Conservation (phyloP, 2,113 vertebrate genomes). For the Leptobrachium ailaonicum region DNA sequence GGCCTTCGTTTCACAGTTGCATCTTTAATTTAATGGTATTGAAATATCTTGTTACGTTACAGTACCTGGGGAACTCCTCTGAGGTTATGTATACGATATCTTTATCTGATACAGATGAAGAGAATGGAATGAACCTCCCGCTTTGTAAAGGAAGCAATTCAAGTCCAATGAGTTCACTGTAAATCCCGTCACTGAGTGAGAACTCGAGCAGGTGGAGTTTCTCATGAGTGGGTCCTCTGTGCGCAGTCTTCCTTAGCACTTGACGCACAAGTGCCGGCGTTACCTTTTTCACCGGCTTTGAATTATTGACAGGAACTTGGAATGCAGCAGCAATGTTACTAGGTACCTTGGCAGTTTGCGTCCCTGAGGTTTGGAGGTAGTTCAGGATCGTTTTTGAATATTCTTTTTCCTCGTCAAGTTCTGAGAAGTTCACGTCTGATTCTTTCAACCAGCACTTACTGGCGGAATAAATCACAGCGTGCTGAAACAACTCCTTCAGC, state of each 20-base stretch:
- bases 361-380: slow-evolving; percentile 94
- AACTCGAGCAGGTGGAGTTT: slow-evolving; percentile 89
- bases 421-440: slow-evolving; percentile 85
- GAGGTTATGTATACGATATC: slow-evolving; percentile 88
- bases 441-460: slow-evolving; percentile 79
- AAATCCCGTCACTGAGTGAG: slow-evolving; percentile 83
- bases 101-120: slow-evolving; percentile 87
- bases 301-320: slow-evolving; percentile 60
- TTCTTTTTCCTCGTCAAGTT: slow-evolving; percentile 76
- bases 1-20: no score
- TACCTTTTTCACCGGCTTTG: slow-evolving; percentile 76
- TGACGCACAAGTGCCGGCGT: slow-evolving; percentile 83
- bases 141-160: slow-evolving; percentile 91
- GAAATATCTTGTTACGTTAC: neutral
- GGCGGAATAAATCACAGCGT: slow-evolving; percentile 81
- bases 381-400: slow-evolving; percentile 78
- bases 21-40: no score
- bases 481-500: slow-evolving; percentile 81
- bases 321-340: slow-evolving; percentile 75
- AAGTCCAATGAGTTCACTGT: slow-evolving; percentile 89
- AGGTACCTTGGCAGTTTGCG: slow-evolving; percentile 84
- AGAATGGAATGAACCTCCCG: slow-evolving; percentile 82
- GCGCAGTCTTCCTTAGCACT: slow-evolving; percentile 79
- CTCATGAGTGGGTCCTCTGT: slow-evolving; percentile 71
- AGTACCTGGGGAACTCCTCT: slow-evolving; percentile 90